Evolutionary conservation across 2,113 vertebrate genomes (phyloP).

Genomic region (Atrichornis clamosus): DNA sequence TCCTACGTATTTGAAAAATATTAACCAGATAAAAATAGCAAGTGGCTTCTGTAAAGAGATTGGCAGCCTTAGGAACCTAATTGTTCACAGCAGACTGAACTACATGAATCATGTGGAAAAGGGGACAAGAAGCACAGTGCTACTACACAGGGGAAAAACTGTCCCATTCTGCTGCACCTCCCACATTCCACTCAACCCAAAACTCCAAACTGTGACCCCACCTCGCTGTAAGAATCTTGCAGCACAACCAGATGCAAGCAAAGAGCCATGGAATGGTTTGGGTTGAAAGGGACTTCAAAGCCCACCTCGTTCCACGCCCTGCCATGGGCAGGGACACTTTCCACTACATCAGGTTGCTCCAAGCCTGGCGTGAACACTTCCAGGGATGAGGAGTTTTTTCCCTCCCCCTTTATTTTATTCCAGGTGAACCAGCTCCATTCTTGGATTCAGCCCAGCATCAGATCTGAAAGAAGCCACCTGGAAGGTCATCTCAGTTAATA

Average conservation of each 20-base stretch:
- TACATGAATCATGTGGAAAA: accelerated
- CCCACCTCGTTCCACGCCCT: not conserved
- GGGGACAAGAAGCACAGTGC: not conserved
- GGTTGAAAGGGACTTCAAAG: not conserved
- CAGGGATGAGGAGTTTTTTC: not conserved
- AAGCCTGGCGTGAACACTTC: not conserved
- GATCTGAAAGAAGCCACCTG: not conserved
- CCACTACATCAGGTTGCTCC: accelerated
- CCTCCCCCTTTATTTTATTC: too few relatives aligned
- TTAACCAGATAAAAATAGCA: not conserved
- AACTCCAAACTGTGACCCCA: not conserved
- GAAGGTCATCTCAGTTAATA: not conserved
- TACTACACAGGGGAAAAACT: not conserved
- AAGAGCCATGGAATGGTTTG: not conserved
- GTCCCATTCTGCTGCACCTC: not conserved
- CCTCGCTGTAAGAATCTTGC: accelerated
- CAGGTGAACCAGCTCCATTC: not conserved
- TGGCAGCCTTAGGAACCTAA: not conserved
- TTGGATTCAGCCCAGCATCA: not conserved
- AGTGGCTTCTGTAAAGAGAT: not conserved
- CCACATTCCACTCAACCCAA: accelerated
- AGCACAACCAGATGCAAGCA: not conserved
- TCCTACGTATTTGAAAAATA: not conserved
- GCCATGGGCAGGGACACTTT: not conserved
- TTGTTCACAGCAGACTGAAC: not conserved